Evolutionary conservation across 2,888 invertebrate species (phyloP), one percentile per base, ranked within the genome.

Genomic region (Baccha elongata): DNA sequence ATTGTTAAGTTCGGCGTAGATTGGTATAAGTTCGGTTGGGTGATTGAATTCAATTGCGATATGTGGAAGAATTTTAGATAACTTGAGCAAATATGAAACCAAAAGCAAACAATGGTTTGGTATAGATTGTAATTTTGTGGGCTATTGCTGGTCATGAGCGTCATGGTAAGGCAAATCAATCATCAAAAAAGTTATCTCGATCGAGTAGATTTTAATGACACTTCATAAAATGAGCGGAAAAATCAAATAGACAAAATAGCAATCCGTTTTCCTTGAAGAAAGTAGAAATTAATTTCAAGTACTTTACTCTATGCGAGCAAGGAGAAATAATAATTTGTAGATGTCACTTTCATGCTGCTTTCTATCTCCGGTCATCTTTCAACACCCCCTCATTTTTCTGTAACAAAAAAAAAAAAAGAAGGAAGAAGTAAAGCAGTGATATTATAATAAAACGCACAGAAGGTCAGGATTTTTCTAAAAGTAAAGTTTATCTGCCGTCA

Each of bases 401-500:
- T n/a, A n/a, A n/a, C n/a, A n/a, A n/a, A n/a, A n/a, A n/a, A n/a
- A 7, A 32, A 32, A 8, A 7, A 8, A 32, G n/a, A 29, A 3
- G 29, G 42, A 2, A 60, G 44, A 44, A 60, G 73, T 26, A 58
- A 32, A 74, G 50, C 58, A 50, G 52, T 50, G 74, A 46, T 55
- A 48, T 74, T 48, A 62, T 19, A 46, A 48, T 13, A 29, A 46
- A 69, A 64, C 53, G 37, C 46, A 15, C 15, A 44, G 48, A 78
- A 71, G 78, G 65, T 71, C 65, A 76, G 23, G 37, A 64, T 53
- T 64, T 50, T 52, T n/a, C 60, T 10, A 60, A 60, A 35, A 52
- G 44, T 58, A 42, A 52, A 52, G 52, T 44, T 79, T 50, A 68
- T 79, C 52, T 50, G 37, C 26, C 19, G 55, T 60, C 71, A 71